phyloP scores from a whole-genome alignment of 2,797 vertebrate genomes.

The Manis javanica region DNA sequence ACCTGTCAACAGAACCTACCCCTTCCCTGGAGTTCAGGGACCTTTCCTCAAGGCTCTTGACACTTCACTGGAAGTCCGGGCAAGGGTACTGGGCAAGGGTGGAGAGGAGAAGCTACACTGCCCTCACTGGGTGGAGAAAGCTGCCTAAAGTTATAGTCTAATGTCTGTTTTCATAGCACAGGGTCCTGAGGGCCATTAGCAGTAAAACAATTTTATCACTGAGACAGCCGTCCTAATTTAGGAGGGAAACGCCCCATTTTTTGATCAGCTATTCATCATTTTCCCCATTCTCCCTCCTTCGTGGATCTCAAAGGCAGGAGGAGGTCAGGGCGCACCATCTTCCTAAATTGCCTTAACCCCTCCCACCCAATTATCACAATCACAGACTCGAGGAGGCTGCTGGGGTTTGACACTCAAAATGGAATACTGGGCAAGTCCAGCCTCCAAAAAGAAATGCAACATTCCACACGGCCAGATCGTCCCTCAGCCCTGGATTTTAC shows the following conservation, averaged over 20 bases:
- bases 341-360: constrained; percentile 73
- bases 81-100: constrained; percentile 22
- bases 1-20: background rate
- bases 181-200: constrained; percentile 60
- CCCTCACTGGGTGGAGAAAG: background rate
- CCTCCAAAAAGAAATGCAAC: constrained; percentile 37
- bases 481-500: background rate
- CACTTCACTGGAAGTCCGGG: background rate
- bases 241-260: constrained; percentile 68
- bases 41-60: background rate
- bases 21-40: constrained; percentile 4
- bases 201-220: constrained; percentile 62
- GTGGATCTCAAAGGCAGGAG: constrained; percentile 67
- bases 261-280: constrained; percentile 74
- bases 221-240: constrained; percentile 71
- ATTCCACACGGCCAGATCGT: constrained; percentile 16
- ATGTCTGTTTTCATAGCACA: constrained; percentile 72
- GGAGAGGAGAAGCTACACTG: constrained; percentile 1
- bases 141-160: constrained; percentile 53
- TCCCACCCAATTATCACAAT: constrained; percentile 78
- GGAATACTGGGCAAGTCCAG: constrained; percentile 35
- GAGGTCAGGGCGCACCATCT: constrained; percentile 68
- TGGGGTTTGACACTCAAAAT: constrained; percentile 40
- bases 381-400: constrained; percentile 45
- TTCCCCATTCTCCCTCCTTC: constrained; percentile 59